These are phyloP conservation scores for Malacosoma neustria DNA, from an alignment of 2,888 invertebrate species.

Conservation along the genomic window DNA sequence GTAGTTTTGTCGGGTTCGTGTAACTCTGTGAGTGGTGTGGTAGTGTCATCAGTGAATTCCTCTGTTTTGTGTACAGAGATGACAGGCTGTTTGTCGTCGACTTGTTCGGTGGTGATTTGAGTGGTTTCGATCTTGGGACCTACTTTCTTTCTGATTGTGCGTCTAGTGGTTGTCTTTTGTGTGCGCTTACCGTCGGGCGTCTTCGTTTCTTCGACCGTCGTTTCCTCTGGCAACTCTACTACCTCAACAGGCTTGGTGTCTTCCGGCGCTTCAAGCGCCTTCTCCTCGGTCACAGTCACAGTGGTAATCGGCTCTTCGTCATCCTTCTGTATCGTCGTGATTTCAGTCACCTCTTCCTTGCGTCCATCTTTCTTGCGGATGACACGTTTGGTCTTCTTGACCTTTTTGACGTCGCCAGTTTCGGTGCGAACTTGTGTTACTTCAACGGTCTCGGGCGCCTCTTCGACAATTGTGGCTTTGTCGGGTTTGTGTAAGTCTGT, in stretches of 20 bases:
- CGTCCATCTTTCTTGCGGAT: constrained; percentile 24
- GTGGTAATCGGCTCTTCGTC: constrained; percentile 25
- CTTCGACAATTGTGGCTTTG: constrained; percentile 23
- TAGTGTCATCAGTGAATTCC: constrained; percentile 16
- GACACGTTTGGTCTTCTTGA: constrained; percentile 25
- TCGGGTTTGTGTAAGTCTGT: constrained; percentile 8
- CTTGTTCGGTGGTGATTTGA: constrained; percentile 6
- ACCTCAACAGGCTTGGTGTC: background rate
- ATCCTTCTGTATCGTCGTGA: constrained; percentile 35
- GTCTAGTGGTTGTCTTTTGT: constrained; percentile 19
- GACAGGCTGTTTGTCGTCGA: constrained; percentile 25
- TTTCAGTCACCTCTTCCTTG: constrained; percentile 14
- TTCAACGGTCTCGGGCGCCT: constrained; percentile 10
- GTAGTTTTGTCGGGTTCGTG: background rate
- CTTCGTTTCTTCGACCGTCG: no score
- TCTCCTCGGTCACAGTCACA: constrained; percentile 33
- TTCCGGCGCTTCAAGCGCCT: constrained; percentile 23
- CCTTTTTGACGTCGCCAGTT: constrained; percentile 29
- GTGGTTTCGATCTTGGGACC: constrained; percentile 24
- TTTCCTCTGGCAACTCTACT: background rate
- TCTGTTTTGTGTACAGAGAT: constrained; percentile 35
- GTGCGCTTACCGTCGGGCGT: no score
- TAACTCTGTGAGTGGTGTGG: constrained; percentile 3
- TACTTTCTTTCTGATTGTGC: constrained; percentile 44
- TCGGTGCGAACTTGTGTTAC: constrained; percentile 37